Evolutionary conservation across 2,888 invertebrate genomes (phyloP), one percentile per base, ranked within the genome.

Genomic region (Trichogramma dendrolimi): DNA sequence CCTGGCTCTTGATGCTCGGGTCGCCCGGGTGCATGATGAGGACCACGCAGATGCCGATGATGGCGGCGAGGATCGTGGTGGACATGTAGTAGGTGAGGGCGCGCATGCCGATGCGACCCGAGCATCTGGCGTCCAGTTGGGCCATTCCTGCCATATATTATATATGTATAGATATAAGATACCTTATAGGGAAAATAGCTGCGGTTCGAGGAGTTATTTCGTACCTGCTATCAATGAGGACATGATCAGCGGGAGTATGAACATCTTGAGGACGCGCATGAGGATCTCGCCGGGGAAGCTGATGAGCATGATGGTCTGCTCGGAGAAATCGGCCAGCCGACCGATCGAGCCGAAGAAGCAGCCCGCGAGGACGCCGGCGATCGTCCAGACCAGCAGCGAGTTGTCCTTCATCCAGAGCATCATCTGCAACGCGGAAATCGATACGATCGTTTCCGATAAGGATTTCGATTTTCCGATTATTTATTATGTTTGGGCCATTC

Each of bases 211-310:
- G 51, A 43, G 27, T 42, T 14, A 8, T 46, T 7, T 11, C 11
- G 67, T 70, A 85, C 86, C 86, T 69, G 86, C 81, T 60, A 87
- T 84, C 56, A 87, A 81, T 58, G 86, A 86, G 43, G 86, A 86
- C 51, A 87, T 81, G 68, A 88, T 86, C 57, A 87, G 82, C 6
- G 87, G 87, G 39, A 87, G 80, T 67, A 87, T 87, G 70, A 88
- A 83, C 86, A 87, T 86, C 77, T 88, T 88, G 61, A 87, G 78
- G 76, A 86, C 81, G 63, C 86, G 79, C 86, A 88, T 86, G 60
- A 88, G 81, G 6, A 87, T 80, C 69, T 88, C 87, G 72, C 87
- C 87, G 1, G 87, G 87, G 73, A 88, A 87, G 52, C 83, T 81
- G 63, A 88, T 80, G 50, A 87, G 77, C 79, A 83, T 82, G 60